Evolutionary conservation across 2,888 invertebrate genomes (phyloP), one percentile per base, ranked within the genome.

Genomic region (Sympetrum striolatum): DNA sequence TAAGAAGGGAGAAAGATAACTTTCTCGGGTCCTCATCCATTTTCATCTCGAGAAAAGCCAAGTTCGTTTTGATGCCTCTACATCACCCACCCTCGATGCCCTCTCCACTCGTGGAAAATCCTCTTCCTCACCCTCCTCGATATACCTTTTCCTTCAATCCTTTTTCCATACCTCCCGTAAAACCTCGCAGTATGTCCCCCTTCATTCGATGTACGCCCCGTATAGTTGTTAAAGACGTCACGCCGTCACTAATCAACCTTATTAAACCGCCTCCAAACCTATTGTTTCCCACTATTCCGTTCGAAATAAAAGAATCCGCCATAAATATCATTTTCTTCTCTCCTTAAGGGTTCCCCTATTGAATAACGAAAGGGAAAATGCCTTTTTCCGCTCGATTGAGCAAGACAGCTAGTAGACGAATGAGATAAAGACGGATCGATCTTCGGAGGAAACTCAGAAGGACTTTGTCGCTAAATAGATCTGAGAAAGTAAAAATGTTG

Each of bases 41-140:
- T 86, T 86, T 86, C 86, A 86, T 86, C 86, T 86, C 86, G 37
- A 37, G 60, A 60, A 86, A 37, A 86, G 86, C 60, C 64, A 64
- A 86, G 86, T 86, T 86, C 86, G 86, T 86, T 86, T 86, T 64
- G 86, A 86, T 86, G 86, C 60, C 39, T 60, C 60, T 64, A 64
- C 86, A 60, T 73, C 73, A 73, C 73, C 31, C 73, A 64, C 64
- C 60, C 60, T 8, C 60, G 18, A 18, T n/a, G 22, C 73, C 73
- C 25, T 25, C 31, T 31, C 18, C 31, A 4, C 25, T 48, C 48
- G 10, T 2, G 3, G 44, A 44, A 53, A 18, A 15, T 18, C n/a
- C 31, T 31, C 73, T 4, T 5, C 25, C 31, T 73, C 25, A 25
- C 73, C 31, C 5, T 12, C 8, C 44, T 44, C 10, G 10, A 44